Evolutionary conservation across 2,797 vertebrate genomes (phyloP).

Genomic region (Bradypus variegatus): DNA sequence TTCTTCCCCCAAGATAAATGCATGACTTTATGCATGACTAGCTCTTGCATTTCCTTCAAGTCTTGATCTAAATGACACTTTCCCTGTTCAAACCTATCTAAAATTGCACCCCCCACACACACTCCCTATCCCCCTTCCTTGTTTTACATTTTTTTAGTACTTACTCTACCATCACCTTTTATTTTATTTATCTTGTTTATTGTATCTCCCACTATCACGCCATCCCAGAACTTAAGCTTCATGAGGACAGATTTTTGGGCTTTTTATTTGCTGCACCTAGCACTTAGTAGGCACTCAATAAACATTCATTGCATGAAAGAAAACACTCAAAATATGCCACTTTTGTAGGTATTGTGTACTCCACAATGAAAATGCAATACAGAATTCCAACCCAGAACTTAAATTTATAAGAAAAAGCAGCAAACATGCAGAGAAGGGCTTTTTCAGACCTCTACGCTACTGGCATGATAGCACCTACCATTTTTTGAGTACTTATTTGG

Average conservation of each 20-base stretch:
- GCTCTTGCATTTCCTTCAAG: background rate
- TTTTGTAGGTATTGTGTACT: background rate
- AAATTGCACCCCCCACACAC: background rate
- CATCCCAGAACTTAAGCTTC: background rate
- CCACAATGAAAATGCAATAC: background rate
- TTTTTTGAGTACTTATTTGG: background rate
- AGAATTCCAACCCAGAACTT: background rate
- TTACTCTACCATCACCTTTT: background rate
- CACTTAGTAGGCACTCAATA: background rate
- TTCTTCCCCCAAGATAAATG: background rate
- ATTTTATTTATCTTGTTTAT: background rate
- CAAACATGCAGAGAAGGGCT: background rate
- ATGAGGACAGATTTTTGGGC: background rate
- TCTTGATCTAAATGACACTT: background rate
- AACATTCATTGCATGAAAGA: background rate
- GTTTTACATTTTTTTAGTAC: background rate
- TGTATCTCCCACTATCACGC: background rate
- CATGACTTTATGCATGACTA: background rate
- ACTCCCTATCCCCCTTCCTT: background rate
- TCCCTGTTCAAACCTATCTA: background rate
- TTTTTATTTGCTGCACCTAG: background rate
- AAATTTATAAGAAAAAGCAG: background rate
- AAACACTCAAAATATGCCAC: background rate
- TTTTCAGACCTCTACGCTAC: background rate
- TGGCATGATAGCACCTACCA: background rate